Evolutionary conservation across 2,797 vertebrate genomes (phyloP), one percentile per base, ranked within the genome.

Genomic region (Sebastiscus albofasciatus): DNA sequence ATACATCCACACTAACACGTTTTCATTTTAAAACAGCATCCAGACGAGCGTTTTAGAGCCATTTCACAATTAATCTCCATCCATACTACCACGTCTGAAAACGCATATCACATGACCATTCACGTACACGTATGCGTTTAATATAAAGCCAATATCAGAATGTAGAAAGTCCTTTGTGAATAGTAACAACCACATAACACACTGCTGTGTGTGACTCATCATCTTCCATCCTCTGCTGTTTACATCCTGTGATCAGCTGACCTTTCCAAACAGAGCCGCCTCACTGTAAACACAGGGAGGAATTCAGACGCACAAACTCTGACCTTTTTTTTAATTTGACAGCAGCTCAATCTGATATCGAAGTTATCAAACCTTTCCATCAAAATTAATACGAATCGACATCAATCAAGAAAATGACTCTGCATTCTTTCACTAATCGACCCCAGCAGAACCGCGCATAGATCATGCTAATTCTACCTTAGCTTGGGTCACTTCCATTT

Each of bases 401-500:
- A 85, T 85, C 75, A 81, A 64, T 92, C 80, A 89, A 70, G n/a
- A 86, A 55, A 33, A 2, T 20, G 49, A 75, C 59, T 61, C 54
- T 49, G 65, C 67, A 39, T 68, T 84, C 31, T 70, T 13, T 75
- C 36, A n/a, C 49, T 61, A 87, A 89, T 67, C 52, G 60, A 86
- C 81, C 83, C 59, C 8, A 22, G 8, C 31, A 76, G 34, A 68
- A 20, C 67, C 27, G 67, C 55, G 5, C 72, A 86, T 11, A 78
- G 56, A 75, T 85, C 67, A 56, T 71, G 81, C 39, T 78, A 79
- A 87, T 81, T 87, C 68, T 72, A 83, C 77, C 55, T 85, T 49
- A 66, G 78, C 65, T 55, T 1, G 26, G 81, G 87, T 89, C 89
- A 91, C 79, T 91, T 87, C 81, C 49, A 91, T 91, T 89, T 84